phyloP scores from a whole-genome alignment of 2,113 vertebrate species.

The Sphaerodactylus townsendi region DNA sequence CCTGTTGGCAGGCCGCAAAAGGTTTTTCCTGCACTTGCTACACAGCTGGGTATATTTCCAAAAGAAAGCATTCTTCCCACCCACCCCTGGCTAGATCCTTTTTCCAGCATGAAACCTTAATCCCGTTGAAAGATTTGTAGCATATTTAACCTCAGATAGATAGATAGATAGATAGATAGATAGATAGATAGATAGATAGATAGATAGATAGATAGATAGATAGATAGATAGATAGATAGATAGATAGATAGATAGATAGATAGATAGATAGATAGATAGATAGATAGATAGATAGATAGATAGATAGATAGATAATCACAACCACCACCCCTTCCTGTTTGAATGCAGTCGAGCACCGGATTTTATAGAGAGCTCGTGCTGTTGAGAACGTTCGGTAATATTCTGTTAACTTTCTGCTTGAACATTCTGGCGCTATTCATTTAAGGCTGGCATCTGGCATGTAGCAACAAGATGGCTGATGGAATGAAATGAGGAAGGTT shows the following conservation, averaged over 20 bases:
- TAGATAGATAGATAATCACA: slow-evolving; percentile 32
- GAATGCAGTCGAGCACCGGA: slow-evolving; percentile 58
- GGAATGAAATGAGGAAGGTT: slow-evolving; percentile 66
- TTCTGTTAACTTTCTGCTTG: slow-evolving; percentile 68
- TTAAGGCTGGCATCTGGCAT: slow-evolving; percentile 68
- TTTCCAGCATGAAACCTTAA: slow-evolving; percentile 66
- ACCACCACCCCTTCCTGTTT: slow-evolving; percentile 31
- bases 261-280: slow-evolving; percentile 34
- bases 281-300: slow-evolving; percentile 46
- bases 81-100: slow-evolving; percentile 38
- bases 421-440: slow-evolving; percentile 67
- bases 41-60: slow-evolving; percentile 63
- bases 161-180: slow-evolving; percentile 46
- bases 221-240: slow-evolving; percentile 43
- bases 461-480: slow-evolving; percentile 65
- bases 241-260: slow-evolving; percentile 44
- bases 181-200: slow-evolving; percentile 44
- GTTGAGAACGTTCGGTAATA: slow-evolving; percentile 67
- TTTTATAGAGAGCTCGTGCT: slow-evolving; percentile 67
- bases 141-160: slow-evolving; percentile 46
- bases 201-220: slow-evolving; percentile 44
- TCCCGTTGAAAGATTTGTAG: slow-evolving; percentile 64
- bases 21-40: slow-evolving; percentile 67
- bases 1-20: slow-evolving; percentile 72
- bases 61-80: slow-evolving; percentile 42